Evolutionary conservation across 2,797 vertebrate genomes (phyloP), one percentile per base, ranked within the genome.

Genomic region (Orientallactaga sibirica): DNA sequence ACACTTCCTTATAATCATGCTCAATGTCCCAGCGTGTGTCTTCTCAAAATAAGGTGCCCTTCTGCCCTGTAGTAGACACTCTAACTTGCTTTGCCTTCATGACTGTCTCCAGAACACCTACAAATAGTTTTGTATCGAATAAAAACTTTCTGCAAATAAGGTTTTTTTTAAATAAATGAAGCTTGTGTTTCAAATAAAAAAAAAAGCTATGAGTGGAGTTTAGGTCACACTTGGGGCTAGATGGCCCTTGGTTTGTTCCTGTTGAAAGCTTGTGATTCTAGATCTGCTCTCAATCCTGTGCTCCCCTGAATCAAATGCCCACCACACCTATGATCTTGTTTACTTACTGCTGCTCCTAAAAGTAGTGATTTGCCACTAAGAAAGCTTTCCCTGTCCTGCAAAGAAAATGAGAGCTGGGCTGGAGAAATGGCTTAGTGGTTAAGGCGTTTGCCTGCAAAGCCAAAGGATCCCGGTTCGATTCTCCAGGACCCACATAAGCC

Each of bases 101-200:
- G 25, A 37, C 7, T 86, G 18, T 89, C 24, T 86, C 8, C 68
- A 90, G 25, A 71, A 89, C 33, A 52, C 43, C 90, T 83, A 68
- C 29, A 37, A 41, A 85, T 68, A 80, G 29, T 55, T 68, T 83
- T 55, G 10, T 48, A 78, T 68, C 62, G 92, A 90, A 84, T 83
- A 81, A 93, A 64, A 22, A 37, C 1, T 82, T 74, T 87, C 74
- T 86, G 73, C 25, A 79, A 48, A 67, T 78, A 76, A 66, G 77
- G 6, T 11, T 22, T 82, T 61, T 43, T 87, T 41, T 37, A 2
- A 79, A 66, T 67, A 71, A 81, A 71, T 61, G 90, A 92, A 91
- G 8, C 24, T 87, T 76, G 4, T 43, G 7, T 62, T 94, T 87
- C 74, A 87, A 93, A 90, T 92, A 90, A 87, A 94, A 79, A 16